Base-by-base conservation (phyloP, 2,113 vertebrate species). In the Furnarius figulus region DNA sequence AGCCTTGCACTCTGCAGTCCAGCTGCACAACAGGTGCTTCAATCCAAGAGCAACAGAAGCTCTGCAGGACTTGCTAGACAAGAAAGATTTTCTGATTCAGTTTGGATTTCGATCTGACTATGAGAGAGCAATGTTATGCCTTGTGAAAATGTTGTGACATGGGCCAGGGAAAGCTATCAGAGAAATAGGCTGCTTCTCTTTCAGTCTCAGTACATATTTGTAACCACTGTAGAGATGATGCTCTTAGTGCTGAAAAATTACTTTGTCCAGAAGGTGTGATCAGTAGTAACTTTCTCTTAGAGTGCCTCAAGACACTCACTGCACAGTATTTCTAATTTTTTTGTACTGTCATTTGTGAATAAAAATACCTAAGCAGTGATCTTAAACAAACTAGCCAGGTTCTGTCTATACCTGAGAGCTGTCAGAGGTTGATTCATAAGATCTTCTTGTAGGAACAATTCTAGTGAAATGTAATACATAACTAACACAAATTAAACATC, bases 401-500 rank as follows among this genome's bases (percentile, higher is more conserved):
- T 93, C 66, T 49, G 59, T n/a, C 39, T 63, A 84, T 58, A 97
- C 90, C 90, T 93, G 77, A 66, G 44, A 95, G 33, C 52, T 95
- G 93, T 78, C 91, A 90, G 79, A 78, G 19, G 23, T 27, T 96
- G 92, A 97, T 94, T 86, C 90, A 67, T 79, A 68, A 67, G 83
- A 79, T 53, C 37, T 37, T 47, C 67, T 76, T 85, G 66, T 71
- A 91, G 71, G 83, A 94, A 87, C 85, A 94, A 63, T 86, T 58
- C 52, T 35, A 62, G 70, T 68, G 88, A 95, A 93, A 84, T 90
- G 87, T 90, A 93, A 87, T 65, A 96, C 73, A 88, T 47, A 93
- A 53, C 87, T 89, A 95, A 96, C 78, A 89, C 92, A 93, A 96
- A 89, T 88, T 87, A 83, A 77, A 93, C 92, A 88, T 35, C 92